These are phyloP conservation scores for Meteorus cinctellus DNA, from an alignment of 2,888 invertebrate species.

Conservation along the genomic window DNA sequence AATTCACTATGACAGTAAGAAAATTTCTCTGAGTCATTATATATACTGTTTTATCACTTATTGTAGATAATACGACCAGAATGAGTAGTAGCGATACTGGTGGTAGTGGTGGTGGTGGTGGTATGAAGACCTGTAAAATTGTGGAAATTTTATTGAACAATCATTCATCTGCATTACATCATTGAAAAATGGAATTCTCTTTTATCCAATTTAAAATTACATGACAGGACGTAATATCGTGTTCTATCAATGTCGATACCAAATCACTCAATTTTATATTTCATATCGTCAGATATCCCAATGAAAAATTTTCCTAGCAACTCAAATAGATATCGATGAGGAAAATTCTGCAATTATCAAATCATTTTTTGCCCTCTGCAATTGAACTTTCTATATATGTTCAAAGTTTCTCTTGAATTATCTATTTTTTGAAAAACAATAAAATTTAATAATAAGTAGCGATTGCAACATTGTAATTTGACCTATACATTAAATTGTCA, in stretches of 20 bases:
- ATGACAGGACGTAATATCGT: no score
- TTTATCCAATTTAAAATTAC: no score
- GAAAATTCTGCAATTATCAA: not conserved
- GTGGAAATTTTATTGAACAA: no score
- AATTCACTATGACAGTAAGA: not conserved
- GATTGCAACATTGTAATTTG: not conserved
- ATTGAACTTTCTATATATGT: not conserved
- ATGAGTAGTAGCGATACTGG: no score
- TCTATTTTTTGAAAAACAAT: no score
- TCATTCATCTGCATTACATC: no score
- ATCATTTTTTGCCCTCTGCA: not conserved
- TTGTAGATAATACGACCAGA: not conserved
- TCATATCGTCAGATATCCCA: no score
- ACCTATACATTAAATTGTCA: not conserved
- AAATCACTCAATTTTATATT: no score
- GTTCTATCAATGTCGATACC: no score
- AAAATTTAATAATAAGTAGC: not conserved
- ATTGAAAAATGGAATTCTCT: no score
- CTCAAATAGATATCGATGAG: not conserved
- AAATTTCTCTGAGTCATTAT: conserved; percentile 2
- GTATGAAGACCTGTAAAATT: not conserved
- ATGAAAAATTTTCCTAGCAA: not conserved
- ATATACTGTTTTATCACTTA: not conserved
- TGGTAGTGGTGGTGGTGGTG: not conserved
- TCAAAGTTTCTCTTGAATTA: not conserved